Base-by-base conservation (phyloP, 2,888 invertebrate genomes). In the Archips xylosteana region DNA sequence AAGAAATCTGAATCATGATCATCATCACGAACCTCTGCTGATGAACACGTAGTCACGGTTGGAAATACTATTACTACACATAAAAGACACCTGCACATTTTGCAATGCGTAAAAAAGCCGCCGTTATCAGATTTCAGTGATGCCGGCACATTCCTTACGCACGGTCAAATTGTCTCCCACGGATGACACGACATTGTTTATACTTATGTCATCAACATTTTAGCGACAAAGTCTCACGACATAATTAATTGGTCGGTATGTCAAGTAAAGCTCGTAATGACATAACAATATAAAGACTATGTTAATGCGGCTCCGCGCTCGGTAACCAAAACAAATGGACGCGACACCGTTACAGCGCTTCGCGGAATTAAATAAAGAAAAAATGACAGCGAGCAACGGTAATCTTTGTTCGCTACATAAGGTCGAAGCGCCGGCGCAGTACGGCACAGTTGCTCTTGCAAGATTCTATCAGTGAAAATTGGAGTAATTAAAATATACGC, bases 311-410 rank as follows among this genome's bases (percentile, higher is more conserved):
- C 70, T 67, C 73, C 59, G 65, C 34, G 70, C 34, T n/a, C 67
- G 39, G 62, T 78, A 88, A 91, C 89, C 91, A 92, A 92, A 92
- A 92, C 92, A 93, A 92, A 92, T 89, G 91, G 84, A 87, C 86
- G 84, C 87, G 86, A 88, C 88, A 93, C 94, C 94, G 94, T 94
- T 94, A 94, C 87, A 86, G 79, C 85, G 89, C 87, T 94, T 92
- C 92, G 92, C 88, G 82, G 94, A 94, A 93, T 90, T 87, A 89
- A 92, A 90, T 85, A 87, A 88, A 89, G 85, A 84, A 85, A 91
- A 89, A 90, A 87, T 86, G 85, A 87, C 86, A 84, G 86, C 79
- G 85, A 82, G 82, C 89, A 94, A 92, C 94, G 92, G 93, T 92
- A 92, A 90, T 91, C 89, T 89, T 87, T 88, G 91, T 89, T 88